These are phyloP conservation scores for Drosophila mayri DNA, from an alignment of 1,140 invertebrate genomes.

Conservation along the genomic window DNA sequence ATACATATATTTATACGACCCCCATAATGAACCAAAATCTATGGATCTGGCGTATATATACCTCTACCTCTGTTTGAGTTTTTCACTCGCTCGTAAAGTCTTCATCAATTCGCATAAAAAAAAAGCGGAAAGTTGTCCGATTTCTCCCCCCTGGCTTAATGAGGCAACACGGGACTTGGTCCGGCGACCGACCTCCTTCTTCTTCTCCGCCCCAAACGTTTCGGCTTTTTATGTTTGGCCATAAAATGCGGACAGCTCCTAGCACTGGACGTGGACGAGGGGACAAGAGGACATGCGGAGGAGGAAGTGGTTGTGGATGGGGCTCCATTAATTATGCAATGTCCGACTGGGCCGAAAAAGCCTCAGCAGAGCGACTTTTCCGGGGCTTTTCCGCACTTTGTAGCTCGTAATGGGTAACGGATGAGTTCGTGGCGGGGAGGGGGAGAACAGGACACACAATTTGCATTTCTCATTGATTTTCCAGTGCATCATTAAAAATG, in stretches of 20 bases:
- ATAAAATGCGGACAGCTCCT: slow-evolving; percentile 56
- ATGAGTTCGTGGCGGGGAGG: not conserved
- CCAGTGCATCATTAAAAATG: slow-evolving; percentile 74
- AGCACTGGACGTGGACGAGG: slow-evolving; percentile 11
- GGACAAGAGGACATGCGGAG: not conserved
- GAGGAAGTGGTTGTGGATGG: slow-evolving; percentile 33
- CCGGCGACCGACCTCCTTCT: slow-evolving; percentile 8
- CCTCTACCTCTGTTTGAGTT: not conserved
- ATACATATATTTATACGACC: not conserved
- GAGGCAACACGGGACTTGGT: slow-evolving; percentile 44
- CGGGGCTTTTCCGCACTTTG: slow-evolving; percentile 22
- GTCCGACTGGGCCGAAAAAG: slow-evolving; percentile 42
- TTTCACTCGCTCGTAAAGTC: slow-evolving; percentile 38
- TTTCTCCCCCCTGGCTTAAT: slow-evolving; percentile 45
- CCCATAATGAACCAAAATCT: slow-evolving; percentile 1
- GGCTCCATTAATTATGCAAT: slow-evolving; percentile 58
- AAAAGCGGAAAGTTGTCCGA: slow-evolving; percentile 9
- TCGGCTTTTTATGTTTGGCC: slow-evolving; percentile 48
- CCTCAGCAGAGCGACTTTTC: slow-evolving; percentile 36
- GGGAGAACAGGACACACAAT: slow-evolving; percentile 15
- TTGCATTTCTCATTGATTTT: slow-evolving; percentile 65
- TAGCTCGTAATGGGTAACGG: slow-evolving; percentile 14
- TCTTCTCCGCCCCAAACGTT: not conserved
- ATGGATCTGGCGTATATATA: slow-evolving; percentile 3
- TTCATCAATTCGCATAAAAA: slow-evolving; percentile 53